phyloP scores from a whole-genome alignment of 2,888 invertebrate genomes.

The Trichogramma dendrolimi region DNA sequence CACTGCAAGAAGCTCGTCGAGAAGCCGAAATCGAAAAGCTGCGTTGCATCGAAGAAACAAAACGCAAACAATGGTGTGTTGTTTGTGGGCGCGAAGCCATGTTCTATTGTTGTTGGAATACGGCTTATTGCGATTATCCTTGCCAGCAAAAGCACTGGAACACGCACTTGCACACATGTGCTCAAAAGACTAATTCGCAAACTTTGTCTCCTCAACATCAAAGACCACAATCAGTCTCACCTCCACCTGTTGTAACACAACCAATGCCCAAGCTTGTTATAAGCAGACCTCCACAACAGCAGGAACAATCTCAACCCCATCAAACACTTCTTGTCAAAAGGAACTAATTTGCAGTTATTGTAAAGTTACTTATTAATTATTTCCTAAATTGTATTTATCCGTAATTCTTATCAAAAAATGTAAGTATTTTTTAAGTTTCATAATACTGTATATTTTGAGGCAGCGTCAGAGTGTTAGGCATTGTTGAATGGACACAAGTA shows the following conservation, averaged over 20 bases:
- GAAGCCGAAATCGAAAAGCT: conserved; percentile 68
- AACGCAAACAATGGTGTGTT: conserved; percentile 90
- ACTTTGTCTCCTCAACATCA: conserved; percentile 8
- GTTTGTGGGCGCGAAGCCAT: conserved; percentile 82
- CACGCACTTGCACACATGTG: conserved; percentile 65
- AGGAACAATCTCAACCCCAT: too few relatives aligned
- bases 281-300: conserved; percentile 24
- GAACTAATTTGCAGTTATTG: too few relatives aligned
- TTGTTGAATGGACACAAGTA: too few relatives aligned
- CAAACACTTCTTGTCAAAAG: too few relatives aligned
- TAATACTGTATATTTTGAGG: too few relatives aligned
- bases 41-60: conserved; percentile 72
- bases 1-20: conserved; percentile 64
- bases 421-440: too few relatives aligned
- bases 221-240: not conserved
- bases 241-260: conserved; percentile 16
- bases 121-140: conserved; percentile 84
- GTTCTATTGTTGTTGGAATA: conserved; percentile 96
- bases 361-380: too few relatives aligned
- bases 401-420: too few relatives aligned
- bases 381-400: too few relatives aligned
- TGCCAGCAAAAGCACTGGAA: conserved; percentile 88
- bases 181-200: conserved; percentile 46
- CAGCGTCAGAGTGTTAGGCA: too few relatives aligned
- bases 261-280: conserved; percentile 41